Percentiles rank a stretch among this genome's conserved stretches.
These are phyloP conservation scores for Montifringilla adamsi DNA, from an alignment of 2,113 vertebrate species.

Conservation along the genomic window DNA sequence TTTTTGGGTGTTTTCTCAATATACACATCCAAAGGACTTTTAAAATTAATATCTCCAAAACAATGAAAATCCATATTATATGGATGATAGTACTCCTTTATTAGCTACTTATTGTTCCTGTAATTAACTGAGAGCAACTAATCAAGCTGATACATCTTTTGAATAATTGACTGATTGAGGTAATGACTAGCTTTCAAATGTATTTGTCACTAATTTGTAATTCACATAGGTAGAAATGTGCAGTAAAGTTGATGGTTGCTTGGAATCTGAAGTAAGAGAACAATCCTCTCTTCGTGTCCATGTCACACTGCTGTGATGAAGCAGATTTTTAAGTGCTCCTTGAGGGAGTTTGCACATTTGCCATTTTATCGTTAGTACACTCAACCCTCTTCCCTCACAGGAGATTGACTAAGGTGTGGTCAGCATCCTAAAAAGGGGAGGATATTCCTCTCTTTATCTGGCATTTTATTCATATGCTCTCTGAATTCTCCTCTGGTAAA, in stretches of 20 bases:
- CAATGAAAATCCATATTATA: conserved; percentile 1
- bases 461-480: background rate
- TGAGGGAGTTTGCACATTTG: background rate
- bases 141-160: conserved; percentile 26
- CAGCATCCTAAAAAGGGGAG: background rate
- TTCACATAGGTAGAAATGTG: conserved; percentile 19
- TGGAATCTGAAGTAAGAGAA: background rate
- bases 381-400: background rate
- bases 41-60: background rate
- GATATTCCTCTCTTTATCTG: background rate
- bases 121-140: conserved; percentile 45
- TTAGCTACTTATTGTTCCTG: conserved; percentile 43
- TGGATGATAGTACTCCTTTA: background rate
- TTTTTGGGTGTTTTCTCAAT: background rate
- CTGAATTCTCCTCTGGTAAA: background rate
- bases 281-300: background rate
- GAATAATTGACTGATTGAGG: conserved; percentile 41
- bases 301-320: background rate
- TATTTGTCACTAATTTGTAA: conserved; percentile 41
- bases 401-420: background rate
- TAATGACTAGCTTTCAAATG: conserved; percentile 27
- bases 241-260: background rate
- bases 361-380: background rate
- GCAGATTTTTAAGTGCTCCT: conserved; percentile 15
- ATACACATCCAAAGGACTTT: background rate